Base-by-base conservation (phyloP, 1,140 invertebrate genomes). In the Neotoxoptera formosana region DNA sequence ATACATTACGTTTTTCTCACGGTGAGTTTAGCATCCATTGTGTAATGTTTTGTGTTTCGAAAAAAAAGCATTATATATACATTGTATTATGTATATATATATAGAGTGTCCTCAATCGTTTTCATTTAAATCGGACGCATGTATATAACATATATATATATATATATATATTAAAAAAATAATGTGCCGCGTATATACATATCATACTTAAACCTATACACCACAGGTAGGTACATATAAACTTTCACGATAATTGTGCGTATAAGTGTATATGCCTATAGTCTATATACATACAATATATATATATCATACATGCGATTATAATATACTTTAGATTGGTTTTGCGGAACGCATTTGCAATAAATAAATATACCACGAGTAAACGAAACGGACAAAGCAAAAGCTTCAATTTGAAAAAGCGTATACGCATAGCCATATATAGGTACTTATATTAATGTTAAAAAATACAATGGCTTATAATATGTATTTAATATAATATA, bases 21-120 rank as follows among this genome's bases (percentile, higher is more conserved):
- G 88, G 51, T 41, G 88, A 89, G 88, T 89, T 89, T 89, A 89
- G 34, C 88, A 56, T 89, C 88, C 34, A 89, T 89, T 89, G 88
- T 89, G 88, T 89, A 56, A 41, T 34, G 51, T 34, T 89, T 53
- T 89, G 87, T 89, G 23, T 53, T 36, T 56, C 11, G 7, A 89
- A 89, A 89, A 88, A 47, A 45, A 51, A 88, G 17, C 47, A 48
- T 88, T 47, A 30, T 48, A 47, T 41, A 56, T 25, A 60, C 30
- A 30, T 9, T 30, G 4, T 60, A 67, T 14, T 67, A 67, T 36
- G 21, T 23, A 41, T 36, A 41, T 23, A 41, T 84, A 2, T 25
- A 25, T 11, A 41, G 0, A 41, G 23, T 34, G 30, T 51, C 17
- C n/a, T 88, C 47, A 25, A 21, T 36, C n/a, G 21, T 89, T 56